A percentile compares a stretch with the other conserved stretches of the same genome.
Evolutionary conservation across 2,113 vertebrate species (phyloP).

Genomic region (Heterochromis multidens): DNA sequence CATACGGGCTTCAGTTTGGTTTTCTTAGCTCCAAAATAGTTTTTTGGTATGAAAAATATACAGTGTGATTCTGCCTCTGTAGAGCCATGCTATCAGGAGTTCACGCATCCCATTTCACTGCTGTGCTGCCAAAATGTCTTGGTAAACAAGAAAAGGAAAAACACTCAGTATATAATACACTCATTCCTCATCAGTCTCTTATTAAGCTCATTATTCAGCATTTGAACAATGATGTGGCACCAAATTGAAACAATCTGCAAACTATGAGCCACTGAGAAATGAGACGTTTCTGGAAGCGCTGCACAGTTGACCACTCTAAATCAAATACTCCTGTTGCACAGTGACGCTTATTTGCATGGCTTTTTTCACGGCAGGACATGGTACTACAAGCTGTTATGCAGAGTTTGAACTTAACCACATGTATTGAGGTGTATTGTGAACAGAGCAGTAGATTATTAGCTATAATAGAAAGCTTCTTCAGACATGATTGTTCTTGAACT

Average conservation of each 20-base stretch:
- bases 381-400: neutral
- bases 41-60: neutral
- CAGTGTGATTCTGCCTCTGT: neutral
- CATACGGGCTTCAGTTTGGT: neutral
- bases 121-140: neutral
- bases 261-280: neutral
- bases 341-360: conserved; percentile 21
- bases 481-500: neutral
- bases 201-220: neutral
- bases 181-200: neutral
- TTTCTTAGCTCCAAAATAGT: neutral
- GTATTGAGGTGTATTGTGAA: neutral
- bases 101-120: neutral
- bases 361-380: neutral
- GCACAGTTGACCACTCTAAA: neutral
- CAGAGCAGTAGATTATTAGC: neutral
- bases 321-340: neutral
- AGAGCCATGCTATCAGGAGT: neutral
- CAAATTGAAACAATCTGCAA: neutral
- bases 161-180: neutral
- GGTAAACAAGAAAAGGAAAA: neutral
- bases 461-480: neutral
- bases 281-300: neutral
- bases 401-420: neutral
- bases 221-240: neutral